Base-by-base conservation (phyloP, 1,140 invertebrate genomes). In the Paracyclopina nana region DNA sequence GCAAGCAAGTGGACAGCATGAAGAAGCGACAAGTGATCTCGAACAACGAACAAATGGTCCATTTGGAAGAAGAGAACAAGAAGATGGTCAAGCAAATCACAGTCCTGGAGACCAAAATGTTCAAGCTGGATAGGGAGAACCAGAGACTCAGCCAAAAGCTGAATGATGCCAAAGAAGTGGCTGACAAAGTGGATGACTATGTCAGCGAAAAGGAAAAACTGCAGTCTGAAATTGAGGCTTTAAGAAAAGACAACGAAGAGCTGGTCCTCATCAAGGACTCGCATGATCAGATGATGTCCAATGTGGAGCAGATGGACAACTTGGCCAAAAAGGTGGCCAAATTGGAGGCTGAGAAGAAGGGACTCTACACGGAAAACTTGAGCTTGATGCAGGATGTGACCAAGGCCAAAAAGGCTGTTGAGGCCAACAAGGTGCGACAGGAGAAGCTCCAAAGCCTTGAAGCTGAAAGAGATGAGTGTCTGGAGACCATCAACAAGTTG, bases 41-140 rank as follows among this genome's bases (percentile, higher is more conserved):
- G 2, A 24, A 48, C 27, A 48, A 48, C n/a, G 45, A 48, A 30
- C 45, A 48, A 29, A 26, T 48, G 25, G 27, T 12, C 18, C 45
- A 25, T 12, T 16, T 48, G 12, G 14, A 22, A 6, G 45, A 48
- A 16, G 45, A 48, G 27, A 48, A 48, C 28, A 24, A 28, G 25
- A 48, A 48, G 4, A 16, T 48, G 16, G 30, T 28, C 27, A 48
- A 48, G 27, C 24, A 28, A 48, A 48, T 24, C 16, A n/a, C 25
- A 25, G 16, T 48, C 20, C 34, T 38, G 4, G n/a, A 38, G 20
- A 38, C 34, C 9, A n/a, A 38, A 8, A 20, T 38, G 34, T 16
- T 16, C 34, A 38, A 38, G 20, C 9, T 38, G 34, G 20, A 2
- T 20, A 20, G 34, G 14, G 34, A 38, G 20, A 38, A 38, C 5